Base-by-base conservation (phyloP, 2,113 vertebrate genomes). In the Procapra przewalskii region DNA sequence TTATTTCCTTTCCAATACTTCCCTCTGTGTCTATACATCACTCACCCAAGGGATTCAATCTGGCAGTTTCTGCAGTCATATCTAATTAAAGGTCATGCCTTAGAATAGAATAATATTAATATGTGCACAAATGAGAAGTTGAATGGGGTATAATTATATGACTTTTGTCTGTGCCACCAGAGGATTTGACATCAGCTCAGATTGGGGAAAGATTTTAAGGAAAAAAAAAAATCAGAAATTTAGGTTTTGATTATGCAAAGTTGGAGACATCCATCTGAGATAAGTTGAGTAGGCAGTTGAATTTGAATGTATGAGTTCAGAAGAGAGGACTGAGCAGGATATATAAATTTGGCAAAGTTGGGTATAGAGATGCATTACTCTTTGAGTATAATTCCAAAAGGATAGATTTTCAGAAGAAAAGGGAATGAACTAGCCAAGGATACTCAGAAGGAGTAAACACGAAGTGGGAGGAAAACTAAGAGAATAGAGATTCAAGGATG, bases 81-180 rank as follows among this genome's bases (percentile, higher is more conserved):
- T 84, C 29, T 90, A 87, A 97, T 97, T 88, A 94, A 96, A 96
- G 82, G 86, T 95, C 90, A 96, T 60, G 52, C 48, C 40, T 96
- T 85, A 94, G 83, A 80, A 94, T 62, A 93, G 17, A 90, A 45
- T 62, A 40, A 57, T 86, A 60, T 8, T 62, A 54, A 33, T 33
- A n/a, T 33, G 10, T 36, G 64, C 11, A n/a, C 8, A 75, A 82
- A 16, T 86, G 33, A 83, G 89, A 93, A 92, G 45, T 33, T 14
- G 21, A 55, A 88, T 87, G 1, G 19, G 50, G 16, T 55, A 19
- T 77, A 82, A 55, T 7, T 45, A 40, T 7, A 43, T 71, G 27
- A 86, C 27, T 79, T 89, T 80, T 36, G 43, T 23, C 31, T 83
- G 52, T 89, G 75, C 27, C 33, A 55, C 25, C 16, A 89, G n/a